Percentiles rank a stretch among this genome's conserved stretches.
Evolutionary conservation across 2,888 invertebrate genomes (phyloP).

Genomic region (Phlogophora meticulosa): DNA sequence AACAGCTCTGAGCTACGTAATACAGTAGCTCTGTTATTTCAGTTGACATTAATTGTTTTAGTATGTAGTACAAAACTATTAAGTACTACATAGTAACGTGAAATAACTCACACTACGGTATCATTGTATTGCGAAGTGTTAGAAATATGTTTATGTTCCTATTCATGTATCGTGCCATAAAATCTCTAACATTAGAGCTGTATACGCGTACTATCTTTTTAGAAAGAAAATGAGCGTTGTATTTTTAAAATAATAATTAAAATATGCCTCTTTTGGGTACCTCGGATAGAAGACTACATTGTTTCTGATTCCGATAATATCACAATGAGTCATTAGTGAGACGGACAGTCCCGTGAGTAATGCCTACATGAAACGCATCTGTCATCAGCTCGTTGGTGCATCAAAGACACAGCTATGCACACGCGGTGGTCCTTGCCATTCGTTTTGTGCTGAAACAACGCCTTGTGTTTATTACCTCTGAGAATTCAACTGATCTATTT

Average conservation of each 20-base stretch:
- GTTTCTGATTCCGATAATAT: slow-evolving; percentile 54
- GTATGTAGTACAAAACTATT: slow-evolving; percentile 36
- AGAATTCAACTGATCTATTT: slow-evolving; percentile 46
- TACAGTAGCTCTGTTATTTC: slow-evolving; percentile 24
- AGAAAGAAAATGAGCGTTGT: neutral
- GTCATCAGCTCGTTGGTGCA: slow-evolving; percentile 62
- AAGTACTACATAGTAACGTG: slow-evolving; percentile 43
- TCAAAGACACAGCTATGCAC: slow-evolving; percentile 63
- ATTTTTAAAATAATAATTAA: neutral
- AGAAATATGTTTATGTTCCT: slow-evolving; percentile 43
- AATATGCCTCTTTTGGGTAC: neutral
- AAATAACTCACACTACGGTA: slow-evolving; percentile 36
- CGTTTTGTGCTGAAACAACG: slow-evolving; percentile 55
- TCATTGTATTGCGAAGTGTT: slow-evolving; percentile 44
- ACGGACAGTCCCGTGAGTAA: slow-evolving; percentile 50
- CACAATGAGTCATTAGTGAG: slow-evolving; percentile 56
- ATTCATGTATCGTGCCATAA: slow-evolving; percentile 21
- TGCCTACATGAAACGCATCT: slow-evolving; percentile 63
- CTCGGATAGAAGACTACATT: slow-evolving; percentile 14
- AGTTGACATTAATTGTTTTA: slow-evolving; percentile 43
- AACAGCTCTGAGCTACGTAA: neutral
- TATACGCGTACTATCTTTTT: neutral
- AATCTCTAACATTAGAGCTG: neutral
- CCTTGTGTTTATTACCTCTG: slow-evolving; percentile 55
- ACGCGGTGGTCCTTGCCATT: slow-evolving; percentile 64